phyloP scores from a whole-genome alignment of 2,797 vertebrate genomes.

The Pteronotus mesoamericanus region DNA sequence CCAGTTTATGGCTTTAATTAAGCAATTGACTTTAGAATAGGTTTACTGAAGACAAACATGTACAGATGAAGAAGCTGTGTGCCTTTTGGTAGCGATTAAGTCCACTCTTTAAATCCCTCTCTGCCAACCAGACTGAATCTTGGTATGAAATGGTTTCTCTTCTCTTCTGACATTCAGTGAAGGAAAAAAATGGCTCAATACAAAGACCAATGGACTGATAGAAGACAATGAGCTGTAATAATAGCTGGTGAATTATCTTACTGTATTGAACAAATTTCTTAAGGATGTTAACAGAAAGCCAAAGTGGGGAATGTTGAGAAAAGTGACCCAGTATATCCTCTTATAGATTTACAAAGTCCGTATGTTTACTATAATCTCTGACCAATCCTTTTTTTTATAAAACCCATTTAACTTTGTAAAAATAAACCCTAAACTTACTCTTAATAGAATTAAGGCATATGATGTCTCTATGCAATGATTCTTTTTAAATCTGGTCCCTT shows the following conservation, averaged over 20 bases:
- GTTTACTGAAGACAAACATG: background rate
- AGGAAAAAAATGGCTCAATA: constrained; percentile 25
- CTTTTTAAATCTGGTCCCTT: background rate
- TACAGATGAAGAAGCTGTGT: background rate
- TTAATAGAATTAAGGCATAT: background rate
- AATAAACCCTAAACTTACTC: background rate
- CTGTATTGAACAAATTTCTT: background rate
- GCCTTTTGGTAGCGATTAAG: background rate
- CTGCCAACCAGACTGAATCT: background rate
- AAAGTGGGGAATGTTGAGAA: background rate
- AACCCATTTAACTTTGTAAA: constrained; percentile 22
- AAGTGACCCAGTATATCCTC: background rate
- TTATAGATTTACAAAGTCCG: background rate
- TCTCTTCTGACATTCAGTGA: background rate
- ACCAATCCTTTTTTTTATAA: background rate
- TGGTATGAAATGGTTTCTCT: background rate
- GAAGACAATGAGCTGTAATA: constrained; percentile 26
- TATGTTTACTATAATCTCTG: background rate
- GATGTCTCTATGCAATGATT: background rate
- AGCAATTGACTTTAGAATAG: background rate
- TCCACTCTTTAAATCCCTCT: background rate
- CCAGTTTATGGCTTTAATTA: background rate
- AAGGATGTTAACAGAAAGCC: background rate
- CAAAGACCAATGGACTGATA: background rate
- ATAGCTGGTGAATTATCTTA: background rate